Base-by-base conservation (phyloP, 2,113 vertebrate species). In the Odocoileus virginianus region DNA sequence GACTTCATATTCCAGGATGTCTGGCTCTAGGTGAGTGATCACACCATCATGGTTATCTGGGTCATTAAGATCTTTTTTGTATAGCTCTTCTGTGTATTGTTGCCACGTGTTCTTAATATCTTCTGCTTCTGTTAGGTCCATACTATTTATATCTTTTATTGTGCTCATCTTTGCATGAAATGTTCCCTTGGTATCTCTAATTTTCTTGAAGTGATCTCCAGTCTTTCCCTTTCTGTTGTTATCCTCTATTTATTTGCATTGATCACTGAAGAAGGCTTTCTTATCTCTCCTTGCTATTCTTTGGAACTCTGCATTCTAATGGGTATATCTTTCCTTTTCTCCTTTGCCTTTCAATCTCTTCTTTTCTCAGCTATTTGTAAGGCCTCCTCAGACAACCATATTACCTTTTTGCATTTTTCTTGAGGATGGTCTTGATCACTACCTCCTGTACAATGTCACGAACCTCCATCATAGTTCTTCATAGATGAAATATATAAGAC, bases 361-460 rank as follows among this genome's bases (percentile, higher is more conserved):
- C 16, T n/a, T 67, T 10, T 67, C 64, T 10, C 64, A 67, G 16
- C 64, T 71, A 71, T 71, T 71, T 36, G 64, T 36, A 71, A 71
- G n/a, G 19, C 19, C 17, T 71, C 9, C 21, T 36, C 64, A 71
- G 64, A 71, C 19, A 21, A 12, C 64, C n/a, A 36, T 21, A 36
- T 36, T 21, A 2, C 64, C 17, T 71, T 71, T 36, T 71, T 71
- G 64, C n/a, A 11, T 36, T 71, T 71, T 36, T 36, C 64, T 36
- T 71, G n/a, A 19, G 19, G 4, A 36, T 71, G 64, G 9, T 36
- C 17, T 71, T 71, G n/a, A 71, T 36, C 19, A 11, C n/a, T 21
- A 10, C n/a, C n/a, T 71, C n/a, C 9, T 36, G 2, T 23, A 36
- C 19, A 71, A 71, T 21, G n/a, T 21, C 19, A 6, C 0, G 0